Conservation (phyloP, 2,888 invertebrate genomes). For the Callyntrura guangdongensis region DNA sequence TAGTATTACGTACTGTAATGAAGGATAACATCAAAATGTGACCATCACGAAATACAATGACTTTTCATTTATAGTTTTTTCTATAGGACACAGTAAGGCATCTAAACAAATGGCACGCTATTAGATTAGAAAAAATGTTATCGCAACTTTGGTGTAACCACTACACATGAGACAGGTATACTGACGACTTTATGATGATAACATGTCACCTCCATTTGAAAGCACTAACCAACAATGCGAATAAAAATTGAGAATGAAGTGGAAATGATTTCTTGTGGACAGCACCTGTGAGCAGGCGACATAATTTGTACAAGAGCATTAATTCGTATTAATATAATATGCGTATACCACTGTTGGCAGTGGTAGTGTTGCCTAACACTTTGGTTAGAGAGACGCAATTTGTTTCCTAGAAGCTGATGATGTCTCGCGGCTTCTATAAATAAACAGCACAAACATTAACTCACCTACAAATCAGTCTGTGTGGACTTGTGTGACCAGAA, state of each 20-base stretch:
- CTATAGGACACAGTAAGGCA: background rate
- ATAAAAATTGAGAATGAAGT: conserved; percentile 23
- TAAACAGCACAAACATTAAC: background rate
- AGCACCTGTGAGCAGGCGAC: conserved; percentile 8
- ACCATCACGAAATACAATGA: conserved; percentile 7
- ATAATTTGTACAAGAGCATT: background rate
- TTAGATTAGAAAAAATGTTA: conserved; percentile 14
- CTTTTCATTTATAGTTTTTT: background rate
- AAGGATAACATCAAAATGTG: conserved; percentile 21
- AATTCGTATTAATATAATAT: background rate
- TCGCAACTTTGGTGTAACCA: conserved; percentile 11
- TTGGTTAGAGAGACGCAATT: background rate
- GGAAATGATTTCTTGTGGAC: conserved; percentile 28
- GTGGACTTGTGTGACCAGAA: conserved; percentile 14
- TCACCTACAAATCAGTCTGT: too few relatives aligned
- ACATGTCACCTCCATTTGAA: conserved; percentile 25
- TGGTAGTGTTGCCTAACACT: background rate
- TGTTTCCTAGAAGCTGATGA: background rate
- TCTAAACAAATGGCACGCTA: background rate
- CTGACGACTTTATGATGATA: conserved; percentile 32
- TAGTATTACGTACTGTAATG: conserved; percentile 16
- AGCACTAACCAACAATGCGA: conserved; percentile 15
- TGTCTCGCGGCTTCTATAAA: background rate
- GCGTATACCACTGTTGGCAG: background rate
- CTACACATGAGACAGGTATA: conserved; percentile 9